Conservation (phyloP, 30 jellyfish, hydroid and myxozoan genomes). For the Chrysaora quinquecirrha region DNA sequence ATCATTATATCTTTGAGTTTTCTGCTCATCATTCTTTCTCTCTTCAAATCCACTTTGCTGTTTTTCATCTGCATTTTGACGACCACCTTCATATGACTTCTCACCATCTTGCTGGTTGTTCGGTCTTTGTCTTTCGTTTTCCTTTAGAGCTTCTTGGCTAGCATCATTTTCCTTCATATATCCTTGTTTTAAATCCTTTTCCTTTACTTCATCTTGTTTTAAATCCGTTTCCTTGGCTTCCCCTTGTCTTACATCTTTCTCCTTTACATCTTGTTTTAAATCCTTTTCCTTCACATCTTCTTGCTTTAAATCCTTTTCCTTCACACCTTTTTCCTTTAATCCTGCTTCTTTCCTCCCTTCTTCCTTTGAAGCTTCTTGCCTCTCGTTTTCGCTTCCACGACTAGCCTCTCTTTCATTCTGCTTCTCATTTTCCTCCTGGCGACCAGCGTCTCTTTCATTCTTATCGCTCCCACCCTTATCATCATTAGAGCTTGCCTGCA, state of each 20-base stretch:
- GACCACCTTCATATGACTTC: background rate
- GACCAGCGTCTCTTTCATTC: background rate
- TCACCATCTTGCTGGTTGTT: background rate
- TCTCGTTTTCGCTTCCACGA: background rate
- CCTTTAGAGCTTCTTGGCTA: background rate
- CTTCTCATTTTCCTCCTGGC: background rate
- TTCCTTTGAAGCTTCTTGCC: background rate
- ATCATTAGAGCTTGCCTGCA: background rate
- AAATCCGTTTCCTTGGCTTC: background rate
- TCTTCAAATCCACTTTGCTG: background rate
- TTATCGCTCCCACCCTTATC: background rate
- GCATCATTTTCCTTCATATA: background rate
- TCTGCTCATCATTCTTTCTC: constrained; percentile 3
- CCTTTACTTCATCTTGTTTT: background rate
- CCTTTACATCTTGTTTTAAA: background rate
- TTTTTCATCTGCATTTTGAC: background rate
- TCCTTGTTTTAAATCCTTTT: background rate
- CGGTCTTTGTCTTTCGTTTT: background rate
- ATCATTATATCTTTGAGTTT: background rate
- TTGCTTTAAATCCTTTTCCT: background rate
- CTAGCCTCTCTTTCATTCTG: background rate
- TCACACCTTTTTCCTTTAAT: background rate
- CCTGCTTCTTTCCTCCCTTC: background rate
- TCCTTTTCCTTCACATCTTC: background rate
- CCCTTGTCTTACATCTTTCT: background rate